Evolutionary conservation across 2,113 vertebrate genomes (phyloP).

Genomic region (Naja naja): DNA sequence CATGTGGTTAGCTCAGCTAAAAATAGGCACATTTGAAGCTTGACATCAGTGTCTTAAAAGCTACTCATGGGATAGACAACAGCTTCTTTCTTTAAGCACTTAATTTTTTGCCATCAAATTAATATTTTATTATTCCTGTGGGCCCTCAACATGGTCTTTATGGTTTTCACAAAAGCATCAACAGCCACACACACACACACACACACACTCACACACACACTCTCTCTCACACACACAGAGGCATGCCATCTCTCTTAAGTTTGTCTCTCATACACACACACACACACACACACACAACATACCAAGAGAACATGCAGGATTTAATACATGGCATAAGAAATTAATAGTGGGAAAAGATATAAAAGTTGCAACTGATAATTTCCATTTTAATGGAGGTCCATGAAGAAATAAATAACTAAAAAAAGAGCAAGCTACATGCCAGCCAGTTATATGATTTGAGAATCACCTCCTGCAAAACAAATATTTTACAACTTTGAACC

Average conservation of each 20-base stretch:
- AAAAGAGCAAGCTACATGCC: slow-evolving; percentile 24
- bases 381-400: slow-evolving; percentile 59
- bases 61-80: slow-evolving; percentile 75
- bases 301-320: slow-evolving; percentile 64
- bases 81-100: slow-evolving; percentile 77
- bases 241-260: slow-evolving; percentile 29
- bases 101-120: slow-evolving; percentile 82
- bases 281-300: slow-evolving; percentile 67
- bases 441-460: slow-evolving; percentile 50
- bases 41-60: slow-evolving; percentile 76
- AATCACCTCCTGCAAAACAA: slow-evolving; percentile 56
- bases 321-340: slow-evolving; percentile 66
- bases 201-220: slow-evolving; percentile 69
- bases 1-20: slow-evolving; percentile 73
- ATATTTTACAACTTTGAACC: slow-evolving; percentile 57
- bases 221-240: slow-evolving; percentile 64
- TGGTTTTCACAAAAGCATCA: slow-evolving; percentile 75
- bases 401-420: slow-evolving; percentile 50
- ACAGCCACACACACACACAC: slow-evolving; percentile 69
- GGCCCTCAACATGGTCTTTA: slow-evolving; percentile 74
- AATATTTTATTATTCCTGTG: slow-evolving; percentile 85
- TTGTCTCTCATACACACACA: slow-evolving; percentile 62
- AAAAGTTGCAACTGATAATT: slow-evolving; percentile 42
- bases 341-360: slow-evolving; percentile 55
- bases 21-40: slow-evolving; percentile 69